phyloP scores from a whole-genome alignment of 2,888 invertebrate genomes.

The Andrena bicolor region DNA sequence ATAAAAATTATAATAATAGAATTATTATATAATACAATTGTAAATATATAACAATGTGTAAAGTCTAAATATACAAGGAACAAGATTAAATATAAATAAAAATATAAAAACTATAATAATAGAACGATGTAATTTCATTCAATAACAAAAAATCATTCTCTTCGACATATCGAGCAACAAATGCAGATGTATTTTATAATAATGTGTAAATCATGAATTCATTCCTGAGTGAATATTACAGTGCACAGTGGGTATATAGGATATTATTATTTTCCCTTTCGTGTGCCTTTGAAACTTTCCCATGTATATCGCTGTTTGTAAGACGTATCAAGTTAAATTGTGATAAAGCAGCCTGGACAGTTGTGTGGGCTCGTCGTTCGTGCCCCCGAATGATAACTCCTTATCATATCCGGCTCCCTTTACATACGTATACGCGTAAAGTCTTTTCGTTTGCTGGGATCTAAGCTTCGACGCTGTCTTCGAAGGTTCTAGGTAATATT shows the following conservation, averaged over 20 bases:
- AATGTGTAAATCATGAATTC: neutral
- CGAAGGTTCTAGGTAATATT: slow-evolving; percentile 23
- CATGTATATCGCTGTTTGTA: slow-evolving; percentile 59
- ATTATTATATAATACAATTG: no score
- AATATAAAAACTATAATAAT: no score
- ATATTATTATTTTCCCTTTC: slow-evolving; percentile 21
- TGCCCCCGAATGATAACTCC: slow-evolving; percentile 78
- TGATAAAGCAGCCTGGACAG: slow-evolving; percentile 64
- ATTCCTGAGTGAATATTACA: neutral
- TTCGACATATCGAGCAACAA: neutral
- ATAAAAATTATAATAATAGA: no score
- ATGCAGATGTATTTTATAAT: neutral
- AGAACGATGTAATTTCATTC: no score
- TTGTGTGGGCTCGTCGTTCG: slow-evolving; percentile 67
- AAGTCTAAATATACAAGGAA: no score
- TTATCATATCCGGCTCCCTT: slow-evolving; percentile 82
- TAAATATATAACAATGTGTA: no score
- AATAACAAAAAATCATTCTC: no score
- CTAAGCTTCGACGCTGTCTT: slow-evolving; percentile 13
- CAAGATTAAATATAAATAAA: no score
- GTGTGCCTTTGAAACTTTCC: slow-evolving; percentile 54
- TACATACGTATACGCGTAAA: slow-evolving; percentile 37
- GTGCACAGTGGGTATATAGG: no score
- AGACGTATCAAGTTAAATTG: slow-evolving; percentile 66
- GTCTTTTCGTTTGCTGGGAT: slow-evolving; percentile 12